Evolutionary conservation across 2,888 invertebrate species (phyloP), one percentile per base, ranked within the genome.

Genomic region (Amiota mariae): DNA sequence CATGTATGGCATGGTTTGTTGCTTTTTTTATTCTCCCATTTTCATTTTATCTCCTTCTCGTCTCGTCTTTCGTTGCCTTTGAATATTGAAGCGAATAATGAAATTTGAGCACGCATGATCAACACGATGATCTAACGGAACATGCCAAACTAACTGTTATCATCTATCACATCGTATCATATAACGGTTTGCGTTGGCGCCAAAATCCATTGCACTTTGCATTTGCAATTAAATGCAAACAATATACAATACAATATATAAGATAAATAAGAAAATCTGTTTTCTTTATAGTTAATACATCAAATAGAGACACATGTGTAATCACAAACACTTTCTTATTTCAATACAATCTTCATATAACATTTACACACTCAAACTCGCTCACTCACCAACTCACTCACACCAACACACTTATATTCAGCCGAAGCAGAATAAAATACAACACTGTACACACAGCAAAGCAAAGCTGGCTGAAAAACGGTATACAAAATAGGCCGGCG

Each of bases 391-490:
- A 46, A 24, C 20, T 68, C 20, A 47, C 12, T 70, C 47, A 20
- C 66, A 70, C 49, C n/a, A n/a, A 67, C 20, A 71, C 64, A 77
- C 57, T n/a, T n/a, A n/a, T n/a, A 56, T 46, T 73, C 75, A 74
- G 81, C 85, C 82, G 78, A 73, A 80, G 36, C 36, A 36, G 36
- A 6, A 79, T n/a, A 82, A 80, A 68, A 68, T 54, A 68, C 51
- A 68, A 84, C 82, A 82, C 82, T 83, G 82, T 85, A 82, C 85
- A 83, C 76, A 77, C 72, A 73, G 67, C 57, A 73, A 64, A 68
- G 51, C 11, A 51, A 67, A 36, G 36, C 36, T 20, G 11, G 54
- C 8, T 47, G 36, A 56, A 57, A 56, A 70, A 70, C 70, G 46
- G 59, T 57, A 59, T 10, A 46, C 13, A 57, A 15, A 15, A 15